Evolutionary conservation across 2,888 invertebrate genomes (phyloP).

Genomic region (Ophonus ardosiacus): DNA sequence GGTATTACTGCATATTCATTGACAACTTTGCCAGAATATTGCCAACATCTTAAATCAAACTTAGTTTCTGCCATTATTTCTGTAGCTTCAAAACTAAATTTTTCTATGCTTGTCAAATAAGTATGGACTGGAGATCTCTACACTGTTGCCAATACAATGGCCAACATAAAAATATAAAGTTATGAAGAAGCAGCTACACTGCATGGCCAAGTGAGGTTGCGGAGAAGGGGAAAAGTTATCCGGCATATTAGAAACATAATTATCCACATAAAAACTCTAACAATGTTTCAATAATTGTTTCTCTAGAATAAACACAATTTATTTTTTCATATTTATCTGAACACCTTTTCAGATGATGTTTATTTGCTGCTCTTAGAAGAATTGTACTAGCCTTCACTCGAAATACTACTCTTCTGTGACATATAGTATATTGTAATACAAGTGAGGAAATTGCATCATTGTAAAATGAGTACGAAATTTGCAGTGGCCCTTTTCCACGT

Average conservation of each 20-base stretch:
- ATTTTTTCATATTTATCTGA: background rate
- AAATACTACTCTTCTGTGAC: constrained; percentile 65
- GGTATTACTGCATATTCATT: background rate
- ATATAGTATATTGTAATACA: too few species aligned
- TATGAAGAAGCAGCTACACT: too few species aligned
- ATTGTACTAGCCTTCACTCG: constrained; percentile 66
- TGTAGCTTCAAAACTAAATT: constrained; percentile 21
- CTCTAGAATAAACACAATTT: background rate
- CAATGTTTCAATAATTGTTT: constrained; percentile 29
- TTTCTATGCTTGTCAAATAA: background rate
- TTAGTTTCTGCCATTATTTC: constrained; percentile 26
- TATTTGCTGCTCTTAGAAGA: constrained; percentile 64
- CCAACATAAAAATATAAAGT: too few species aligned
- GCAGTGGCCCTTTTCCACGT: too few species aligned
- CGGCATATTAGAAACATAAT: constrained; percentile 12
- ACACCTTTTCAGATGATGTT: constrained; percentile 52
- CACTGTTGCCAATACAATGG: too few species aligned
- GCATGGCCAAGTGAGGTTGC: too few species aligned
- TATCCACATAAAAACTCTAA: constrained; percentile 2
- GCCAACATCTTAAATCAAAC: constrained; percentile 39
- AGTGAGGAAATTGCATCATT: too few species aligned
- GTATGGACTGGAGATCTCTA: too few species aligned
- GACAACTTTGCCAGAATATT: background rate
- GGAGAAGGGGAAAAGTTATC: too few species aligned
- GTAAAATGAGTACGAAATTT: too few species aligned